phyloP scores from a whole-genome alignment of 2,113 vertebrate species.

The Pelmatolapia mariae region DNA sequence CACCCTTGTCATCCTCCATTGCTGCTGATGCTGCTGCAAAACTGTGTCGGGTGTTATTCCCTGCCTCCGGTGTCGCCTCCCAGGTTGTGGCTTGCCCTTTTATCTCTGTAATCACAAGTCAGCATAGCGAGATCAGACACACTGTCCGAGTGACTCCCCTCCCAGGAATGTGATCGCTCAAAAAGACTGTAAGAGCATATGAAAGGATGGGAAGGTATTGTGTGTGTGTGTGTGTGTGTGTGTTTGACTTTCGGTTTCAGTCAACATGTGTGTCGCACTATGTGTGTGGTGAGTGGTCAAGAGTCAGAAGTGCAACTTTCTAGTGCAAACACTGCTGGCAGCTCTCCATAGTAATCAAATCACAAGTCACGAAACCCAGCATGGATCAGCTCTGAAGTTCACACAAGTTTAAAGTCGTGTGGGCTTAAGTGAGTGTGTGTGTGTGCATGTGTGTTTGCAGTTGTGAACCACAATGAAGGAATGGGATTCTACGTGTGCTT shows the following conservation, averaged over 20 bases:
- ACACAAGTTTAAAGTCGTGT: constrained; percentile 30
- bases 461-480: background rate
- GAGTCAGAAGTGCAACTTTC: constrained; percentile 20
- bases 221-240: background rate
- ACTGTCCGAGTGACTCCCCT: constrained; percentile 42
- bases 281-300: background rate
- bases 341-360: constrained; percentile 55
- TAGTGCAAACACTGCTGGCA: constrained; percentile 53
- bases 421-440: background rate
- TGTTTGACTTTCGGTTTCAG: background rate
- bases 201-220: constrained; percentile 30
- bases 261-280: background rate
- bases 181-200: background rate
- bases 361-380: constrained; percentile 36
- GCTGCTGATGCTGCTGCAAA: constrained; percentile 17
- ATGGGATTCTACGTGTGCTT: background rate
- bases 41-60: constrained; percentile 15
- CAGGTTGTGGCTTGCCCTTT: constrained; percentile 12
- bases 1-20: constrained; percentile 54
- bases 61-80: constrained; percentile 28
- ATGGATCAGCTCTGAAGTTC: constrained; percentile 23
- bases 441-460: background rate
- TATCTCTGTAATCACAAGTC: constrained; percentile 45
- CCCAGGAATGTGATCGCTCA: background rate
- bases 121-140: constrained; percentile 26